These are phyloP conservation scores for Aurelia aurita complex sp. Pacific DNA, from an alignment of 30 jellyfish, hydroid and myxozoan species.

Conservation along the genomic window DNA sequence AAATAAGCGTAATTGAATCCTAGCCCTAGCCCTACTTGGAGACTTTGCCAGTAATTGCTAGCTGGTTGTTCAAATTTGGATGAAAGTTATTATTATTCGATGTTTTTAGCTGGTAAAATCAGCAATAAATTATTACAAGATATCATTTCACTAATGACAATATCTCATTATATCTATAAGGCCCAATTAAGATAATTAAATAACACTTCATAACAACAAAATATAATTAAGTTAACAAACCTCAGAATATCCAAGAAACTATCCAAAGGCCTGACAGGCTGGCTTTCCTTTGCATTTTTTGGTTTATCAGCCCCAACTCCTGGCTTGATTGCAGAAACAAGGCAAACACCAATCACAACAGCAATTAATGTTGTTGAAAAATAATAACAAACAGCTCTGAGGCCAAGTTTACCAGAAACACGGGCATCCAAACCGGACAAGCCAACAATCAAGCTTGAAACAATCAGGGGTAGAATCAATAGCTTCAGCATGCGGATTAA, in stretches of 20 bases:
- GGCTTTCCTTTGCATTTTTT: slow-evolving; percentile 28
- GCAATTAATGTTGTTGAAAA: slow-evolving; percentile 85
- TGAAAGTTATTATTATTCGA: too few relatives aligned
- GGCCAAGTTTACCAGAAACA: slow-evolving; percentile 88
- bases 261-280: slow-evolving; percentile 86
- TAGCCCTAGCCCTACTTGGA: too few relatives aligned
- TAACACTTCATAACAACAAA: background rate
- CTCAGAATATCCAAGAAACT: slow-evolving; percentile 89
- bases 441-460: slow-evolving; percentile 89
- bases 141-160: too few relatives aligned
- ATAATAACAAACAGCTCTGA: slow-evolving; percentile 84
- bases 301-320: slow-evolving; percentile 86
- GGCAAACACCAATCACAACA: slow-evolving; percentile 83
- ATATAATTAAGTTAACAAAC: slow-evolving; percentile 16
- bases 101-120: too few relatives aligned
- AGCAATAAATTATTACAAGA: too few relatives aligned
- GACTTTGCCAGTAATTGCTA: too few relatives aligned
- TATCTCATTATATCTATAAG: too few relatives aligned
- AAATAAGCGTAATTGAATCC: too few relatives aligned
- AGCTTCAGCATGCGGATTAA: slow-evolving; percentile 79
- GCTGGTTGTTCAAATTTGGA: too few relatives aligned
- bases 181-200: too few relatives aligned
- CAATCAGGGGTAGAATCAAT: slow-evolving; percentile 86
- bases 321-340: slow-evolving; percentile 91
- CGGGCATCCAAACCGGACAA: slow-evolving; percentile 80